Evolutionary conservation across 2,797 vertebrate species (phyloP), one percentile per base, ranked within the genome.

Genomic region (Meriones psammophilus): DNA sequence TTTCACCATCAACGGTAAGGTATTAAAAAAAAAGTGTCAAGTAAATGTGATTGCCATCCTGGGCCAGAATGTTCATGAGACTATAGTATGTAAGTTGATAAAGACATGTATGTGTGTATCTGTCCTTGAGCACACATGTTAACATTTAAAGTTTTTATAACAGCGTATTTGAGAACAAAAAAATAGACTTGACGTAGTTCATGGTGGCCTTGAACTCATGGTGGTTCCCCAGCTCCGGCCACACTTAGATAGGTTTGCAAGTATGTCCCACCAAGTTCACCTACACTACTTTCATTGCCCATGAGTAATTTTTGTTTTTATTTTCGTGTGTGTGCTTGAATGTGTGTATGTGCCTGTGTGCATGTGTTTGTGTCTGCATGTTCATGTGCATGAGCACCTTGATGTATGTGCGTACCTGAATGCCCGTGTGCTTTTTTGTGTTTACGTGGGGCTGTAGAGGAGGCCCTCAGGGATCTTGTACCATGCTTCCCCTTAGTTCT

Each of bases 1-100:
- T 99, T 98, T 99, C 99, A 50, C 99, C 99, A 97, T 99, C 99
- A 98, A 99, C 99, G 94, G 94, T 92, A 64, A 81, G 69, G 86
- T 89, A 60, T 28, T 78, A 33, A 85, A 46, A 33, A 60, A 8
- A 42, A 96, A 86, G 73, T 73, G 17, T 95, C 68, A 86, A 24
- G 36, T 78, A 85, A 54, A 74, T 92, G 62, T n/a, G 77, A 36
- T 39, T 91, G n/a, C 78, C 30, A 78, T 93, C 91, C 68, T 71
- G 42, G 54, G 79, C 28, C 33, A 56, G 58, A 69, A 8, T 93
- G n/a, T 91, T 14, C 26, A 22, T 91, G 68, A 94, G 42, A n/a
- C 62, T 88, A 3, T 92, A 62, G 87, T 76, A 39, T 88, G 1
- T 95, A 95, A 89, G 33, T 90, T 91, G 88, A 62, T 58, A 94